These are phyloP conservation scores for Hydrozoanthus tunicans DNA, from an alignment of 64 coral and sea anemone species.

Conservation along the genomic window DNA sequence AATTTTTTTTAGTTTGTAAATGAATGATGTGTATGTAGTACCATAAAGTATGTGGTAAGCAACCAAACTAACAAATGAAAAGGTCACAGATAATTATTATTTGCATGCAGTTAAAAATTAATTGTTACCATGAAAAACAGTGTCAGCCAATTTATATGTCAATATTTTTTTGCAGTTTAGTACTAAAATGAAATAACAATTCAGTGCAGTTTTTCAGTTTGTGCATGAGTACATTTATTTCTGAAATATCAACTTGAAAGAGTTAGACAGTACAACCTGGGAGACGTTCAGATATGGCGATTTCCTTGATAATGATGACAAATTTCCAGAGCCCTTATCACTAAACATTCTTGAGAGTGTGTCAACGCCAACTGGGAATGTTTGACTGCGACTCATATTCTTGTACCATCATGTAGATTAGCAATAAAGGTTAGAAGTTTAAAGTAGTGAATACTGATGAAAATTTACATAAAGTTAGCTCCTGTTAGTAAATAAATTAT, in stretches of 20 bases:
- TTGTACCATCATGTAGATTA: constrained; percentile 30
- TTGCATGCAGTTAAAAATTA: too few relatives aligned
- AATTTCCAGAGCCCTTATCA: constrained; percentile 13
- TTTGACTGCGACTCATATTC: constrained; percentile 39
- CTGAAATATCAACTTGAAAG: background rate
- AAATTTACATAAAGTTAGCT: too few relatives aligned
- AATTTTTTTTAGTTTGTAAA: too few relatives aligned
- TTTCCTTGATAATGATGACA: constrained; percentile 1
- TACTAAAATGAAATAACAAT: too few relatives aligned
- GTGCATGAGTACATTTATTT: too few relatives aligned
- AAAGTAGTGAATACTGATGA: too few relatives aligned
- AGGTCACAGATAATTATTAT: background rate
- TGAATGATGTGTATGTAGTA: too few relatives aligned
- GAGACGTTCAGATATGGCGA: constrained; percentile 23
- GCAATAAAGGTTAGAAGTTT: background rate
- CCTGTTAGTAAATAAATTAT: too few relatives aligned
- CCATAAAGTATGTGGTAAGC: too few relatives aligned
- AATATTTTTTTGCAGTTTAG: background rate
- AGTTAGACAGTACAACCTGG: constrained; percentile 44
- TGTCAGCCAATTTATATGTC: background rate
- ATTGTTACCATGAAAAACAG: background rate
- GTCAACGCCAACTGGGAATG: constrained; percentile 49
- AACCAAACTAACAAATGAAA: too few relatives aligned
- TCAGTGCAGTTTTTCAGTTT: too few relatives aligned
- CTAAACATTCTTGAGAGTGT: constrained; percentile 54